phyloP scores from a whole-genome alignment of 2,113 vertebrate genomes.

The Colinus virginianus region DNA sequence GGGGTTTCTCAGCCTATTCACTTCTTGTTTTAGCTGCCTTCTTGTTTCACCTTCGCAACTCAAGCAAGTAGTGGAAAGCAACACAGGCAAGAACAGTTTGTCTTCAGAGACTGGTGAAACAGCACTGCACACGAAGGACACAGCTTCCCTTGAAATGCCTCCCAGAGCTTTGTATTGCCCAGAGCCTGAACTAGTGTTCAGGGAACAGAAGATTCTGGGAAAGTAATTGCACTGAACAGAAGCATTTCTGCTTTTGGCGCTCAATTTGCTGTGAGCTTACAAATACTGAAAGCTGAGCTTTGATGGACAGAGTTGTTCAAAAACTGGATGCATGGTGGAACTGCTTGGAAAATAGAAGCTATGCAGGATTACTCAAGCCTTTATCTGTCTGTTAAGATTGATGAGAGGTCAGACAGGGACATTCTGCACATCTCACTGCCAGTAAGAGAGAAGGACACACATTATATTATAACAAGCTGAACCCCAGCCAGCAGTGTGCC shows the following conservation, averaged over 20 bases:
- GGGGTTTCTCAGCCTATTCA: neutral
- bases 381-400: neutral
- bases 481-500: neutral
- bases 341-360: neutral
- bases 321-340: neutral
- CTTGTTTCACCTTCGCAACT: neutral
- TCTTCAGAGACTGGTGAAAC: neutral
- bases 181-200: neutral
- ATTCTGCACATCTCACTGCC: neutral
- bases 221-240: neutral
- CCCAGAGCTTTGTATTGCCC: neutral
- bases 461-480: neutral
- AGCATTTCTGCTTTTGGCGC: neutral
- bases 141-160: neutral
- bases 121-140: accelerated
- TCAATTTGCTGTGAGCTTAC: neutral
- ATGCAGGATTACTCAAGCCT: neutral
- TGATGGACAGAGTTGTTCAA: neutral
- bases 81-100: neutral
- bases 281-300: neutral
- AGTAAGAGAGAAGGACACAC: neutral
- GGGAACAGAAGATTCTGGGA: neutral
- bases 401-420: neutral
- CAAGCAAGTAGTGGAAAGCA: neutral
- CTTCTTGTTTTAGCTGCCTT: neutral